phyloP scores from a whole-genome alignment of 2,113 vertebrate genomes.

The Apaloderma vittatum region DNA sequence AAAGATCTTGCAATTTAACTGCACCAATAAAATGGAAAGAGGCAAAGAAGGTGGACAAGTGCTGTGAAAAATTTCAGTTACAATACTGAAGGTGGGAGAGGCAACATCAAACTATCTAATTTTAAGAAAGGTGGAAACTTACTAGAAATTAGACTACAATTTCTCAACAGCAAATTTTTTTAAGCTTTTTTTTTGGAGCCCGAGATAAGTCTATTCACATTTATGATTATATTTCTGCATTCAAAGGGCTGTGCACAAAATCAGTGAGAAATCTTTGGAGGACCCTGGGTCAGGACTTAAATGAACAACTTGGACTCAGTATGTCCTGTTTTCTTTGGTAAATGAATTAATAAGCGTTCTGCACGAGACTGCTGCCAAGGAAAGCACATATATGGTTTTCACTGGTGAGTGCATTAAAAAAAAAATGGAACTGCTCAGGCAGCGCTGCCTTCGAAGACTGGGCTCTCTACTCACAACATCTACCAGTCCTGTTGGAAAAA shows the following conservation, averaged over 20 bases:
- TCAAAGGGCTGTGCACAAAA: not conserved
- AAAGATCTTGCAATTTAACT: not conserved
- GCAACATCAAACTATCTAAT: not conserved
- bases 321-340: constrained; percentile 18
- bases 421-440: constrained; percentile 9
- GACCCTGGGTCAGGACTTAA: not conserved
- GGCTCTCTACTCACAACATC: not conserved
- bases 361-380: not conserved
- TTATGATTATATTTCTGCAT: not conserved
- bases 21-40: not conserved
- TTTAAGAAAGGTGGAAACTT: not conserved
- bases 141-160: not conserved
- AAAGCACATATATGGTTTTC: constrained; percentile 21
- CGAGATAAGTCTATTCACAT: not conserved
- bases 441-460: not conserved
- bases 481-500: not conserved
- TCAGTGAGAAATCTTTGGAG: not conserved
- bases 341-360: constrained; percentile 23
- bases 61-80: not conserved
- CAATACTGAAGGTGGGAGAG: not conserved
- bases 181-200: not conserved
- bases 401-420: not conserved
- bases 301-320: not conserved
- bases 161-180: not conserved
- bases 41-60: not conserved